Base-by-base conservation (phyloP, 2,797 vertebrate species). In the Oreochromis grahami region DNA sequence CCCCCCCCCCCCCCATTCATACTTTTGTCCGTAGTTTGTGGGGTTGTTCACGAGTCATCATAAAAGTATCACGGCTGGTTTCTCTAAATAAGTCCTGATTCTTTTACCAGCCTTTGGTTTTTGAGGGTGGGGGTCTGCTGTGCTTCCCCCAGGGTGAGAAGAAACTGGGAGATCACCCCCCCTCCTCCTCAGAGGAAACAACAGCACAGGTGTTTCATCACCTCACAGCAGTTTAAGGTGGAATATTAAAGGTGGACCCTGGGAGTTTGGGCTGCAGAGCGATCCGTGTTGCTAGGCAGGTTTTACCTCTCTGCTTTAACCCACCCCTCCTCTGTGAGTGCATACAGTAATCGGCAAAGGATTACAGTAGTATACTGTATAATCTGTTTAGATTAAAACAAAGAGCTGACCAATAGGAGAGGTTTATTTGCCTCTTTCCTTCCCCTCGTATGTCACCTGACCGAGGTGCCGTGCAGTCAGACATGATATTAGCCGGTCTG, bases 261-360 rank as follows among this genome's bases (percentile, higher is more conserved):
- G 41, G 65, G 60, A 21, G 21, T 70, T 45, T 70, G 24, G 65
- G 56, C 17, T 77, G 72, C 48, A 80, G 41, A 79, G 12, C 34
- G 14, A 38, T 82, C 12, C 5, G 38, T 86, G 86, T 86, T 84
- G 81, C 83, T 55, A 65, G 84, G 82, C 79, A 83, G 56, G 36
- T 58, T 80, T 51, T 77, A 36, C 82, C 60, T 52, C 79, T 45
- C 6, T 38, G 34, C 38, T 43, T 38, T 21, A 24, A 21, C 21
- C 24, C 2, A 60, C 56, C 4, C 45, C 13, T 24, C 7, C 51
- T 9, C 19, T 6, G 24, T 24, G 24, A 24, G 24, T 24, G 24
- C 24, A 24, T 24, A 24, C 6, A 17, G 32, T 63, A 63, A 63
- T 36, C 32, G n/a, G 32, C 56, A 60, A 3, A 36, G 10, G 60